These are phyloP conservation scores for Ascaphus truei DNA, from an alignment of 2,113 vertebrate species.

Conservation along the genomic window DNA sequence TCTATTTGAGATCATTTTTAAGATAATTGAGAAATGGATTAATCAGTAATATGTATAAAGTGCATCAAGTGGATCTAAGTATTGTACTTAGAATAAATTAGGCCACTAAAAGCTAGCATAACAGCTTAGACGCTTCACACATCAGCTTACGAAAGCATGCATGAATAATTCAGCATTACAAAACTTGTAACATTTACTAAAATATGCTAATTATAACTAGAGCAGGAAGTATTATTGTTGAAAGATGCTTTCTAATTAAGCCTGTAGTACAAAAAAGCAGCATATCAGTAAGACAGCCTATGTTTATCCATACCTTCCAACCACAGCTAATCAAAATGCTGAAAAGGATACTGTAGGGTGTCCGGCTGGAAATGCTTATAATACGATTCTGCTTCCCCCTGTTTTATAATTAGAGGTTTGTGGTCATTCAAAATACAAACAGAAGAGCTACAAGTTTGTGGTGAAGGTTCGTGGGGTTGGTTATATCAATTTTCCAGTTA, in stretches of 20 bases:
- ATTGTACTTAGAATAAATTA: conserved; percentile 35
- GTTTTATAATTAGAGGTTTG: not conserved
- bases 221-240: conserved; percentile 24
- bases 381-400: not conserved
- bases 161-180: not conserved
- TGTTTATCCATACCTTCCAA: not conserved
- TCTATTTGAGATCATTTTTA: conserved; percentile 38
- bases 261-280: not conserved
- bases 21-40: conserved; percentile 38
- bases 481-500: too few relatives aligned
- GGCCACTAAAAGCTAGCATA: conserved; percentile 28
- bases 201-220: conserved; percentile 31
- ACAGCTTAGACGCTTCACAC: conserved; percentile 16
- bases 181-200: conserved; percentile 30
- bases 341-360: not conserved
- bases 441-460: not conserved
- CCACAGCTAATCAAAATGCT: not conserved
- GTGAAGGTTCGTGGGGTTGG: too few relatives aligned
- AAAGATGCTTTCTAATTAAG: conserved; percentile 34
- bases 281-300: not conserved
- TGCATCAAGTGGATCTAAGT: conserved; percentile 31
- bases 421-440: not conserved
- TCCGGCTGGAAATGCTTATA: not conserved
- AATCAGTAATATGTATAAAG: conserved; percentile 38
- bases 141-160: conserved; percentile 2